These are phyloP conservation scores for Caenorhabditis angaria DNA, from an alignment of 2,888 invertebrate species.

Conservation along the genomic window DNA sequence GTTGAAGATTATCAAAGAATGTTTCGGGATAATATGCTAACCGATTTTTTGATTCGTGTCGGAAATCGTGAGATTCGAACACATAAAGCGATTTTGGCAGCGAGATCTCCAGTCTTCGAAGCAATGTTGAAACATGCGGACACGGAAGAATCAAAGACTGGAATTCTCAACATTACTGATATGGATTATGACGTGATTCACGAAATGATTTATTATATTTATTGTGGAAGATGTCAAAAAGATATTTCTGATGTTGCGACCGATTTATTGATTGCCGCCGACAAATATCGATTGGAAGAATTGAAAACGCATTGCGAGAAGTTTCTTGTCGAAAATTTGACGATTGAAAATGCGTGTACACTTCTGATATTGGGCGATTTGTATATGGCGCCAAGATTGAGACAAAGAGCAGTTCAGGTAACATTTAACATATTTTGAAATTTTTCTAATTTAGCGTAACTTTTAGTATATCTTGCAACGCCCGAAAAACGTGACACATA, in stretches of 20 bases:
- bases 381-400: slow-evolving; percentile 60
- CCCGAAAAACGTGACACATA: slow-evolving; percentile 59
- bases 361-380: slow-evolving; percentile 70
- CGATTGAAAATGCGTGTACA: slow-evolving; percentile 69
- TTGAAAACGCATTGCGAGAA: slow-evolving; percentile 63
- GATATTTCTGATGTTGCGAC: slow-evolving; percentile 69
- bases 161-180: slow-evolving; percentile 60
- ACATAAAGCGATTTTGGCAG: slow-evolving; percentile 70
- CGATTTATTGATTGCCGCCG: slow-evolving; percentile 71
- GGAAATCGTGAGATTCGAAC: slow-evolving; percentile 58
- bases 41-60: slow-evolving; percentile 68
- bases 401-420: slow-evolving; percentile 63
- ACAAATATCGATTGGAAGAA: slow-evolving; percentile 69
- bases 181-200: slow-evolving; percentile 69
- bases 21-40: slow-evolving; percentile 62
- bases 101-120: slow-evolving; percentile 68
- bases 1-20: slow-evolving; percentile 68
- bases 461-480: slow-evolving; percentile 67
- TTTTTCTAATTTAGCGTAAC: neutral
- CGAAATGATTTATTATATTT: slow-evolving; percentile 72
- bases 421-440: neutral
- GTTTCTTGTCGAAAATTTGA: slow-evolving; percentile 62
- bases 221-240: slow-evolving; percentile 65
- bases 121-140: slow-evolving; percentile 71
- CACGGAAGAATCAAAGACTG: slow-evolving; percentile 67